Conservation (phyloP, 2,113 vertebrate genomes). For the Brachirus orientalis region DNA sequence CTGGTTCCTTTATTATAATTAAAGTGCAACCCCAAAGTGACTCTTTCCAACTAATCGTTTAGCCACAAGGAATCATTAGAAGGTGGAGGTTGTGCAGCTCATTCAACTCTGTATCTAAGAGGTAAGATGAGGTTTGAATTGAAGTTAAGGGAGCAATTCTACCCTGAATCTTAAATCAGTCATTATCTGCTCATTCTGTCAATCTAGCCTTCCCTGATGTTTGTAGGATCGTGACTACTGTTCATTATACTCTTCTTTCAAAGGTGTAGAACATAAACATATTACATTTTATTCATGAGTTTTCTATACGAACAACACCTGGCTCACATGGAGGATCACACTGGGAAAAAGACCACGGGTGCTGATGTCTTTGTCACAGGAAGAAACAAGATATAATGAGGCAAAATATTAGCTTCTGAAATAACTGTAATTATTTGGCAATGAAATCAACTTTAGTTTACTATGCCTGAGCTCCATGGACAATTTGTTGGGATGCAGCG, state of each 20-base stretch:
- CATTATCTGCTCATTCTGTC: slow-evolving; percentile 32
- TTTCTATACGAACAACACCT: slow-evolving; percentile 9
- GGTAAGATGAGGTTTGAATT: slow-evolving; percentile 2
- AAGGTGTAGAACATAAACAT: slow-evolving; percentile 16
- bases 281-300: slow-evolving; percentile 17
- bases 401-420: slow-evolving; percentile 2
- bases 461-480: slow-evolving; percentile 9
- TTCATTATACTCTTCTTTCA: background rate
- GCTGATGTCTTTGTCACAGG: slow-evolving; percentile 22
- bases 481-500: slow-evolving; percentile 4
- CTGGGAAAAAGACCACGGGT: slow-evolving; percentile 23
- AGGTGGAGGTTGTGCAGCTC: slow-evolving; percentile 7
- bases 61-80: slow-evolving; percentile 40
- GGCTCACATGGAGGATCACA: slow-evolving; percentile 10
- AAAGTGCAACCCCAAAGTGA: slow-evolving; percentile 35
- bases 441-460: background rate
- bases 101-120: slow-evolving; percentile 23
- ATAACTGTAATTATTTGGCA: slow-evolving; percentile 4
- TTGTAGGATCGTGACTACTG: background rate
- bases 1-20: slow-evolving; percentile 7
- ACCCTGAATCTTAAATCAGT: slow-evolving; percentile 18
- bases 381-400: slow-evolving; percentile 36
- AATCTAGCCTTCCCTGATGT: slow-evolving; percentile 22
- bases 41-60: slow-evolving; percentile 26
- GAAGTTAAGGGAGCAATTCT: slow-evolving; percentile 28